These are phyloP conservation scores for Galeruca laticollis DNA, from an alignment of 2,888 invertebrate species.

Conservation along the genomic window DNA sequence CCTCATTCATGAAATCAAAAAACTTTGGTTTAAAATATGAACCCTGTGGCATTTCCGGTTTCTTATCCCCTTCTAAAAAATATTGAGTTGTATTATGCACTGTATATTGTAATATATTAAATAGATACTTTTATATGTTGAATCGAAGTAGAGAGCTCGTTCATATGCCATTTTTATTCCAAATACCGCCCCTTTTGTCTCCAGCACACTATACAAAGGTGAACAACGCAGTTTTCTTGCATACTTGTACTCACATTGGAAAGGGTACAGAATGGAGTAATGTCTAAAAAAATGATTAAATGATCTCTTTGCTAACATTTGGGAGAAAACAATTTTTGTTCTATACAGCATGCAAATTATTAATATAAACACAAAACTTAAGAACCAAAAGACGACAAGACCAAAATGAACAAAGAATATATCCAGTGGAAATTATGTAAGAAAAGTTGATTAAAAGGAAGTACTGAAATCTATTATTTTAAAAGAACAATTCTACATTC, in stretches of 20 bases:
- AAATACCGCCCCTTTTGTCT: constrained; percentile 75
- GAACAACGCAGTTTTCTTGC: constrained; percentile 75
- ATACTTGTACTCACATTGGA: constrained; percentile 73
- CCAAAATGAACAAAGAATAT: too few relatives aligned
- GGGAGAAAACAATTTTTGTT: too few relatives aligned
- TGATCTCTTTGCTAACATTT: too few relatives aligned
- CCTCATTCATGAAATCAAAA: constrained; percentile 76
- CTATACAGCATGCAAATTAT: too few relatives aligned
- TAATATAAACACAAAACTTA: too few relatives aligned
- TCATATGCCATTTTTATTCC: constrained; percentile 81
- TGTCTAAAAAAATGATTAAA: constrained; percentile 61
- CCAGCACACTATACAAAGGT: constrained; percentile 76
- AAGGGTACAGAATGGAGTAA: constrained; percentile 71
- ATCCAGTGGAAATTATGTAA: too few relatives aligned
- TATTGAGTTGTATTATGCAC: constrained; percentile 1
- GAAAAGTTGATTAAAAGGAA: too few relatives aligned
- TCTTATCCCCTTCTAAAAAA: constrained; percentile 66
- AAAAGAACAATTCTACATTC: too few relatives aligned
- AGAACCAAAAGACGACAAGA: too few relatives aligned
- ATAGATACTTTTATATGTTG: constrained; percentile 68
- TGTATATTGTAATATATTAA: constrained; percentile 18
- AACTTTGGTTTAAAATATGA: constrained; percentile 78
- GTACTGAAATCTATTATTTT: too few relatives aligned
- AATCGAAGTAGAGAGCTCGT: constrained; percentile 77
- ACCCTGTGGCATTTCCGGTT: constrained; percentile 71